These are phyloP conservation scores for Cinclus cinclus DNA, from an alignment of 2,113 vertebrate genomes.

Conservation along the genomic window DNA sequence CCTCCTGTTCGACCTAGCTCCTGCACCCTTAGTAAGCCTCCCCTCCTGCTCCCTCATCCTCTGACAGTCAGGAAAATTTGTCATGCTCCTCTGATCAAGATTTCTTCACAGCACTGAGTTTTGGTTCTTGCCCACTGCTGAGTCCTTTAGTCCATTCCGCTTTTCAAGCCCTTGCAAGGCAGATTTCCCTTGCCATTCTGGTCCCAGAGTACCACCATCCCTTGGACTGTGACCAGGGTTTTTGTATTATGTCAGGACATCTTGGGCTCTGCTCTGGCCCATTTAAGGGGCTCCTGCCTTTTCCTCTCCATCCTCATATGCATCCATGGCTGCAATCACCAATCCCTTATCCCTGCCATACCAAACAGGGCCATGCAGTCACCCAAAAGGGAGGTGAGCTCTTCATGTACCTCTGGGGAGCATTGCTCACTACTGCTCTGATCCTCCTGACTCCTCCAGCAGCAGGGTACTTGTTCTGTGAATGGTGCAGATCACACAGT, in stretches of 20 bases:
- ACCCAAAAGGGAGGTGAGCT: neutral
- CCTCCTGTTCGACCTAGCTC: neutral
- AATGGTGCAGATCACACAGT: neutral
- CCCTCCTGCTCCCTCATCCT: fast-evolving
- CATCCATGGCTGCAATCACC: neutral
- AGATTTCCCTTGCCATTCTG: neutral
- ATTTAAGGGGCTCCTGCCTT: neutral
- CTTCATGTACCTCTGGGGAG: neutral
- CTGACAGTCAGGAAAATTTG: neutral
- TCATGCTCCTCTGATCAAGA: neutral
- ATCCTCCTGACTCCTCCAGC: neutral
- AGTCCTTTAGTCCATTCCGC: neutral
- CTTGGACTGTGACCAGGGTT: neutral
- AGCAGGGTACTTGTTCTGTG: neutral
- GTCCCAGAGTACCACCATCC: neutral
- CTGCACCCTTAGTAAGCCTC: fast-evolving
- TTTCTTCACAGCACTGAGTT: neutral
- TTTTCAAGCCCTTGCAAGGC: neutral
- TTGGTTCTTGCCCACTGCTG: neutral
- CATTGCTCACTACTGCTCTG: neutral
- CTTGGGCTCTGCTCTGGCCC: neutral
- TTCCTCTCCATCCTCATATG: neutral
- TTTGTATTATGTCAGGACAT: neutral
- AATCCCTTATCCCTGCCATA: neutral
- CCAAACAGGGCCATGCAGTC: fast-evolving